A percentile compares a stretch with the other conserved stretches of the same genome.
Evolutionary conservation across 2,113 vertebrate species (phyloP).

Genomic region (Euleptes europaea): DNA sequence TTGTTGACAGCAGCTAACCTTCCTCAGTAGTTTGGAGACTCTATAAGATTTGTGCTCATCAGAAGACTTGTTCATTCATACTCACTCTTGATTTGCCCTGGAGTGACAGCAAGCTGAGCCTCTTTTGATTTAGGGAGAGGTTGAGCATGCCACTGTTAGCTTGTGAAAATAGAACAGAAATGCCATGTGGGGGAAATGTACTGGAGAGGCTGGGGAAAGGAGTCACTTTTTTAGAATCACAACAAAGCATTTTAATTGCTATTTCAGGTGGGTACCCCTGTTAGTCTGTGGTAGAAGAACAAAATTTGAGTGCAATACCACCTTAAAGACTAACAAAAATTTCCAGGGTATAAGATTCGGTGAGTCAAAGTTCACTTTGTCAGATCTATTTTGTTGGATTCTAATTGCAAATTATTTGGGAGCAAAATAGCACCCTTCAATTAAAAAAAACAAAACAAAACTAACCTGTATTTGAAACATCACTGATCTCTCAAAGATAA

Average conservation of each 20-base stretch:
- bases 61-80: neutral
- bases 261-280: neutral
- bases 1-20: neutral
- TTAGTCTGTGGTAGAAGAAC: too few species aligned
- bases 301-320: too few species aligned
- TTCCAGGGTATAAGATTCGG: too few species aligned
- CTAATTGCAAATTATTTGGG: neutral
- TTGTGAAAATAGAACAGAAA: neutral
- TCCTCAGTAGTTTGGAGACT: neutral
- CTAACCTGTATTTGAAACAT: neutral
- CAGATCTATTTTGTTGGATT: too few species aligned
- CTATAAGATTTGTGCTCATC: neutral
- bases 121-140: slow-evolving; percentile 5
- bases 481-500: neutral
- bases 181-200: neutral
- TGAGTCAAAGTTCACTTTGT: too few species aligned
- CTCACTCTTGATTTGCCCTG: neutral
- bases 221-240: neutral
- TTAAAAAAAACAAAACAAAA: neutral
- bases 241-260: neutral
- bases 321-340: too few species aligned
- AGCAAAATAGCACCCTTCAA: neutral
- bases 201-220: neutral
- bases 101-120: slow-evolving; percentile 5
- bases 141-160: neutral